Base-by-base conservation (phyloP, 1,140 invertebrate species). In the Hycleus phaleratus region DNA sequence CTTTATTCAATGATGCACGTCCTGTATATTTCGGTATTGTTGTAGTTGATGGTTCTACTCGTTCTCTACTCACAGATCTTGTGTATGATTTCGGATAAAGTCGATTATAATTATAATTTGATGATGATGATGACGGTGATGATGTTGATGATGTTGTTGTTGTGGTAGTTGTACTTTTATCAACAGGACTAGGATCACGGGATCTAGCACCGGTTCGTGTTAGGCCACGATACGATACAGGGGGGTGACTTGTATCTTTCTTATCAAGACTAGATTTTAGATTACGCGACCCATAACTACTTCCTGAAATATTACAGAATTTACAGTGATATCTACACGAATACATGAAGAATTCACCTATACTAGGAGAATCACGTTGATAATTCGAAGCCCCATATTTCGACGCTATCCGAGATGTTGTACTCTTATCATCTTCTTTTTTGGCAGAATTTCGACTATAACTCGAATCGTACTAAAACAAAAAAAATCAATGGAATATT, bases 151-250 rank as follows among this genome's bases (percentile, higher is more conserved):
- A 5, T 32, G 32, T 32, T 8, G 64, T 39, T n/a, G 40, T 8
- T 42, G 40, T n/a, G 10, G 40, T 42, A 6, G 9, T 4, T 42
- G 9, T 11, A 44, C 58, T 68, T 40, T 67, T 65, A 7, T 67
- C 66, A 24, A 64, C 39, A 38, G 61, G 71, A 54, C 71, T 73
- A 9, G 70, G 68, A 53, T 75, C 74, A 32, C 75, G 54, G 3
- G 74, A 75, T 58, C 63, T 45, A 12, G 66, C 50, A 3, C 58
- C 49, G 6, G 66, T 57, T 46, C 65, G 56, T 11, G 58, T 6
- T 44, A 68, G 7, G 53, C 71, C 51, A 26, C 69, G 60, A 50
- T 72, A 74, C 1, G 69, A 66, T 3, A 70, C 64, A 9, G 72
- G 69, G 5, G 72, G 69, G 58, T 72, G 69, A 8, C 39, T 63